These are phyloP conservation scores for Octodonta nipae DNA, from an alignment of 2,888 invertebrate species.

Conservation along the genomic window DNA sequence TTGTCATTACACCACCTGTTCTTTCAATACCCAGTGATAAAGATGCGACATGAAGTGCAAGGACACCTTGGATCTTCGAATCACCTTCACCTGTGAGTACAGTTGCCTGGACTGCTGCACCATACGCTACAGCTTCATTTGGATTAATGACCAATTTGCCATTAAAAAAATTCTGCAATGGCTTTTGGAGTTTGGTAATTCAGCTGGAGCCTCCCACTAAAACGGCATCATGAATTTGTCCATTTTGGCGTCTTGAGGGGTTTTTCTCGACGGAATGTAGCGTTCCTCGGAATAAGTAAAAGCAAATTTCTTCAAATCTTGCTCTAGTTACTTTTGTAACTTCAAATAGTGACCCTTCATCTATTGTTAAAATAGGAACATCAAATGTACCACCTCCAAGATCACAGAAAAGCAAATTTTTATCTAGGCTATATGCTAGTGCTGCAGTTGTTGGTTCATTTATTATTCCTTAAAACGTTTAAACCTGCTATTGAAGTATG, in stretches of 20 bases:
- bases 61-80: constrained; percentile 57
- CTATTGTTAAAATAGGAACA: too few species aligned
- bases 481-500: constrained; percentile 43
- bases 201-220: constrained; percentile 71
- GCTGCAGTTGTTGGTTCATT: constrained; percentile 49
- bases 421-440: constrained; percentile 21
- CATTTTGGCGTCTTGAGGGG: constrained; percentile 61
- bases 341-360: too few species aligned
- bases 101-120: constrained; percentile 31
- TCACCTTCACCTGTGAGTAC: constrained; percentile 39
- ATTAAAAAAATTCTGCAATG: constrained; percentile 62
- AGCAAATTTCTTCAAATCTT: constrained; percentile 62
- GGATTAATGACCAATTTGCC: constrained; percentile 36
- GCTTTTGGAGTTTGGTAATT: constrained; percentile 63
- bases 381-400: constrained; percentile 58
- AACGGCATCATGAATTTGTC: constrained; percentile 68
- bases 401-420: constrained; percentile 44
- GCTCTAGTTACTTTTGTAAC: constrained; percentile 59
- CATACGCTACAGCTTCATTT: constrained; percentile 32
- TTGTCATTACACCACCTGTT: constrained; percentile 64
- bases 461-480: constrained; percentile 68
- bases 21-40: constrained; percentile 64
- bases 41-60: constrained; percentile 54
- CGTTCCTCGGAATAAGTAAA: constrained; percentile 53
- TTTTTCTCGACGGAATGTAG: constrained; percentile 57